Percentiles rank a stretch among this genome's conserved stretches.
Evolutionary conservation across 2,888 invertebrate genomes (phyloP).

Genomic region (Amphipoea oculea): DNA sequence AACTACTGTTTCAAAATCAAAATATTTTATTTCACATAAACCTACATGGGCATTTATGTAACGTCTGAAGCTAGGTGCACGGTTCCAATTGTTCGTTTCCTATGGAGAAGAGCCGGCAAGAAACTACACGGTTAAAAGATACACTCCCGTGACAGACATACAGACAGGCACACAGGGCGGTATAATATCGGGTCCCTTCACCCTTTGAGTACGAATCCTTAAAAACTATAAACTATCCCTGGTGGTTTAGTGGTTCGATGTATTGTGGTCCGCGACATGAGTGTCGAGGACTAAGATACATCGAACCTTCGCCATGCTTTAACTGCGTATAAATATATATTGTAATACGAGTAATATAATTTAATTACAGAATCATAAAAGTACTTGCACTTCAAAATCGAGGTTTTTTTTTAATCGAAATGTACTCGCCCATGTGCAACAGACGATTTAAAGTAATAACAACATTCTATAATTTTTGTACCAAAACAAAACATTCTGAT

Average conservation of each 20-base stretch:
- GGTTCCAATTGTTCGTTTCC: too few species aligned
- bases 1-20: background rate
- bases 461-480: slow-evolving; percentile 12
- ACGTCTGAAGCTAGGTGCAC: too few species aligned
- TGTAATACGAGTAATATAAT: background rate
- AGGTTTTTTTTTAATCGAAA: slow-evolving; percentile 3
- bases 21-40: too few species aligned
- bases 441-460: slow-evolving; percentile 9
- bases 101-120: too few species aligned
- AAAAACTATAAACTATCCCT: background rate
- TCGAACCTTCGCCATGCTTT: background rate
- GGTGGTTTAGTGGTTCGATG: background rate
- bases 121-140: background rate
- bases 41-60: too few species aligned
- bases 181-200: background rate
- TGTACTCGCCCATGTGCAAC: slow-evolving; percentile 1
- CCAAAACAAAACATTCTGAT: slow-evolving; percentile 49
- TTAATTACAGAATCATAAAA: background rate
- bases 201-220: background rate
- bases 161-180: background rate
- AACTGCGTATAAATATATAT: background rate
- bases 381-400: background rate
- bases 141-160: background rate
- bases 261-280: background rate
- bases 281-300: too few species aligned